Evolutionary conservation across 2,113 vertebrate genomes (phyloP).

Genomic region (Dicentrarchus labrax): DNA sequence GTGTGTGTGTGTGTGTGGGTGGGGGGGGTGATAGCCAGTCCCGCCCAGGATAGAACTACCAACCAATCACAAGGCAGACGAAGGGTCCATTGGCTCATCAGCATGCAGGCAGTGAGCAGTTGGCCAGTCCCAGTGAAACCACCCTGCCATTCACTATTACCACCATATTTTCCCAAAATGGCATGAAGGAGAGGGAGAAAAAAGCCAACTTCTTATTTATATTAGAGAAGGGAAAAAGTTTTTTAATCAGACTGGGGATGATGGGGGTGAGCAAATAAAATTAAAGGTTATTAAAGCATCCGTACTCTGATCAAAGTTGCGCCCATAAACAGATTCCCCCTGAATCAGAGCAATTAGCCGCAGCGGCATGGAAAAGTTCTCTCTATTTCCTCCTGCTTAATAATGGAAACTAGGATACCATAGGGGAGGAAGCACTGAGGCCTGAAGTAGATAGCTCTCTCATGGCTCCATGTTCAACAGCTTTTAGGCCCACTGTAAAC

Average conservation of each 20-base stretch:
- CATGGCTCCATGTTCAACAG: constrained; percentile 79
- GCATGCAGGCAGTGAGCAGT: constrained; percentile 64
- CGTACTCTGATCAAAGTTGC: constrained; percentile 86
- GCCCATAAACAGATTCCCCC: constrained; percentile 85
- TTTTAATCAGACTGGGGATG: constrained; percentile 85
- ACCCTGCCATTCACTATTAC: constrained; percentile 82
- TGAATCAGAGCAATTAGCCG: constrained; percentile 85
- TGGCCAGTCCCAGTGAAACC: constrained; percentile 70
- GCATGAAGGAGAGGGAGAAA: constrained; percentile 68
- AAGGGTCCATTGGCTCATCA: constrained; percentile 62
- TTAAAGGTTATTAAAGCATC: constrained; percentile 88
- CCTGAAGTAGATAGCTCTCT: constrained; percentile 79
- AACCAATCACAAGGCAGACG: constrained; percentile 50
- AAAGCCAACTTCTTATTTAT: constrained; percentile 77
- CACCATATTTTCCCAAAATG: constrained; percentile 76
- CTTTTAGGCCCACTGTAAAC: constrained; percentile 75
- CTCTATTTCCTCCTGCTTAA: constrained; percentile 80
- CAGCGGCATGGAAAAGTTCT: constrained; percentile 80
- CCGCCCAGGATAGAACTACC: constrained; percentile 26
- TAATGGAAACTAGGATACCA: constrained; percentile 83
- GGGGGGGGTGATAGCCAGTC: constrained; percentile 20
- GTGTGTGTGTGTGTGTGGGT: neutral
- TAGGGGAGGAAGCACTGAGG: constrained; percentile 73
- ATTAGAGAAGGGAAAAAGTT: constrained; percentile 79
- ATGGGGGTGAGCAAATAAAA: constrained; percentile 87